These are phyloP conservation scores for Aldabrachelys gigantea DNA, from an alignment of 2,113 vertebrate genomes.

Conservation along the genomic window DNA sequence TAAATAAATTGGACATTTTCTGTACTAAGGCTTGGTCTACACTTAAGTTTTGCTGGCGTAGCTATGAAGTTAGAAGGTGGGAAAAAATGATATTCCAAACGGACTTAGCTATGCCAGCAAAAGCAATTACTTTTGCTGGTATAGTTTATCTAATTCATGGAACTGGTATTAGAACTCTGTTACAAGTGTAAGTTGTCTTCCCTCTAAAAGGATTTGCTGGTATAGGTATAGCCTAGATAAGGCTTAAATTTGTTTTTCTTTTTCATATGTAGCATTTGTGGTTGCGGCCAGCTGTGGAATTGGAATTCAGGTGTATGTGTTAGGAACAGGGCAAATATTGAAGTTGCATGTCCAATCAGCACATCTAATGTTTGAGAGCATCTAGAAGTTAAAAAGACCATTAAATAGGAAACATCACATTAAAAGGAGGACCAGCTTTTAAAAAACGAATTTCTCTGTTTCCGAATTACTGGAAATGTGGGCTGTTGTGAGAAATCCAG, in stretches of 20 bases:
- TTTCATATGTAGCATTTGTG: neutral
- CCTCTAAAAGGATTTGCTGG: neutral
- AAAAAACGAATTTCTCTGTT: neutral
- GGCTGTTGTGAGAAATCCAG: neutral
- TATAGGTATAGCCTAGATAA: neutral
- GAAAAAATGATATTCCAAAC: neutral
- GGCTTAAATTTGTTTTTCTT: neutral
- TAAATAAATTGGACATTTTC: neutral
- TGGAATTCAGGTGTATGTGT: neutral
- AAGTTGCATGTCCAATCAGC: neutral
- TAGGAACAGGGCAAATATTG: neutral
- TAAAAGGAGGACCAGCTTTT: neutral
- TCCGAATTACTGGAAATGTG: neutral
- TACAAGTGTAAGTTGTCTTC: neutral
- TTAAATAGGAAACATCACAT: neutral
- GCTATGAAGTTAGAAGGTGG: neutral
- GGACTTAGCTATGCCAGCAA: neutral
- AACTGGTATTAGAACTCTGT: neutral
- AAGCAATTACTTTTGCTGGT: neutral
- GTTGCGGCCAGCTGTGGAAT: fast-evolving
- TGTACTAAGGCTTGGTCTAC: conserved; percentile 26
- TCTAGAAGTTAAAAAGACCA: neutral
- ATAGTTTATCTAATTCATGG: fast-evolving
- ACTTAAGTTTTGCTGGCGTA: neutral
- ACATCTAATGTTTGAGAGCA: neutral